Conservation (phyloP, 2,797 vertebrate species). For the Paedocypris micromegethes region DNA sequence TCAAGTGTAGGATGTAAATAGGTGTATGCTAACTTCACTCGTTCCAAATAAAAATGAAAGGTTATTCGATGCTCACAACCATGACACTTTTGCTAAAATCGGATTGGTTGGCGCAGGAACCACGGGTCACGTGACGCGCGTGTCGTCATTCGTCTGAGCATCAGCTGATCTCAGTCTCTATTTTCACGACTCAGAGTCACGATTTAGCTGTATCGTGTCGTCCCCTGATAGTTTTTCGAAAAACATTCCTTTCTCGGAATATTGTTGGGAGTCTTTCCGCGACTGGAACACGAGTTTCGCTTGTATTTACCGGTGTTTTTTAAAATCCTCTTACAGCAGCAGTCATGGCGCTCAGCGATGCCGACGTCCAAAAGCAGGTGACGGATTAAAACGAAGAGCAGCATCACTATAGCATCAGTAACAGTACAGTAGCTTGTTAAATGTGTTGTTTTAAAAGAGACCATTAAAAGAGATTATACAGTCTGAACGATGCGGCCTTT, state of each 20-base stretch:
- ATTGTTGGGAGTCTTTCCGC: not conserved
- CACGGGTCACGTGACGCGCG: slow-evolving; percentile 64
- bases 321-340: slow-evolving; percentile 32
- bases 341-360: slow-evolving; percentile 94
- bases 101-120: slow-evolving; percentile 58
- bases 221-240: not conserved
- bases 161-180: slow-evolving; percentile 70
- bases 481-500: slow-evolving; percentile 14
- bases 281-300: not conserved
- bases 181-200: slow-evolving; percentile 57
- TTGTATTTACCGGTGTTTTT: not conserved
- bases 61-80: too few relatives aligned
- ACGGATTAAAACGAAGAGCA: not conserved
- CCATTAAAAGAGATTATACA: not conserved
- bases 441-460: not conserved
- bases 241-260: not conserved
- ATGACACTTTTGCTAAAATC: not conserved
- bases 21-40: too few relatives aligned
- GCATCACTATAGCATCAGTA: not conserved
- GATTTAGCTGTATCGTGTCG: not conserved
- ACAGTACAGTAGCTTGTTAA: not conserved
- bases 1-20: too few relatives aligned
- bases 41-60: not conserved
- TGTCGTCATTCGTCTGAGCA: slow-evolving; percentile 25
- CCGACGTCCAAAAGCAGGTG: slow-evolving; percentile 98